These are phyloP conservation scores for Ceraclea dissimilis DNA, from an alignment of 2,888 invertebrate genomes.

Conservation along the genomic window DNA sequence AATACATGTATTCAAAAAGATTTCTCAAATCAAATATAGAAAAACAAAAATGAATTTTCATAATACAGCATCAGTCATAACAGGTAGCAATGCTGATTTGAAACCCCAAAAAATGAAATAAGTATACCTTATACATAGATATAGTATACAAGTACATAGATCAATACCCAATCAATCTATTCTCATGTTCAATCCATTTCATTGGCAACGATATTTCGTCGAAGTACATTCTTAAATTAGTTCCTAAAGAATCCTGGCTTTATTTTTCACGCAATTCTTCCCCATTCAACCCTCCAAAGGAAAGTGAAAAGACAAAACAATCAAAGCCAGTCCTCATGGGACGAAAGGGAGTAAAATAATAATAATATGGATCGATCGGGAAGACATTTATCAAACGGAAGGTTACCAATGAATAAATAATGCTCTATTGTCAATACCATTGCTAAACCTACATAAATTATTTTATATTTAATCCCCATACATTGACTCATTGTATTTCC, in stretches of 20 bases:
- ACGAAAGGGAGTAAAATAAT: conserved; percentile 11
- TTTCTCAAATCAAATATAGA: too few species aligned
- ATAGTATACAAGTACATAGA: too few species aligned
- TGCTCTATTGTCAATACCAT: conserved; percentile 23
- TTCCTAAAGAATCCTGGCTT: background rate
- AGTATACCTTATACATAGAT: too few species aligned
- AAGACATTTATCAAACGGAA: conserved; percentile 25
- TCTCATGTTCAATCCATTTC: too few species aligned
- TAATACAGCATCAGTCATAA: too few species aligned
- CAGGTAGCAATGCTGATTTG: too few species aligned
- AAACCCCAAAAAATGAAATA: too few species aligned
- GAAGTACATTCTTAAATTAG: background rate
- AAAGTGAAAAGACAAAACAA: conserved; percentile 4
- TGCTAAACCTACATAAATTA: conserved; percentile 25
- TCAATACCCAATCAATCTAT: too few species aligned
- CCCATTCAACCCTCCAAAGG: conserved; percentile 3
- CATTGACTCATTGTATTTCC: conserved; percentile 17
- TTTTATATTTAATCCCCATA: conserved; percentile 25
- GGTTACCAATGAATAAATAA: conserved; percentile 26
- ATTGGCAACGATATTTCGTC: too few species aligned
- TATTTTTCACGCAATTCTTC: background rate
- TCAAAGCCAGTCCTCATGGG: conserved; percentile 14
- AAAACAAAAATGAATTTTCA: too few species aligned
- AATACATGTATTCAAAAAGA: too few species aligned
- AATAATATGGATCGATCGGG: conserved; percentile 24